Conservation (phyloP, 2,888 invertebrate species). For the Drosophila kambysellisi region DNA sequence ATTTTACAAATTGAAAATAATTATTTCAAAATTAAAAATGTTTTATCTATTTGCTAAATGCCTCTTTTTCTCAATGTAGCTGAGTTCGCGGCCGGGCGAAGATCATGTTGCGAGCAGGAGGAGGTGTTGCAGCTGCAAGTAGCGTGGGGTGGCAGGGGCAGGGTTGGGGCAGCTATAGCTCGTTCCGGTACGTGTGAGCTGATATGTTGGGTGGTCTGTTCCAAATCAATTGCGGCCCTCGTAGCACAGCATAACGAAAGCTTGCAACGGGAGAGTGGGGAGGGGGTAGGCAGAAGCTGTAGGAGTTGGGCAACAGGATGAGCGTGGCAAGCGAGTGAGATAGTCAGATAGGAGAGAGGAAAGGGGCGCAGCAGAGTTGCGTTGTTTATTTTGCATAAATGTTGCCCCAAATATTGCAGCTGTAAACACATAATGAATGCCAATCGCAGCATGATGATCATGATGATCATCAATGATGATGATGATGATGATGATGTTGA, state of each 20-base stretch:
- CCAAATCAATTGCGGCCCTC: slow-evolving; percentile 77
- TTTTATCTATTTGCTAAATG: background rate
- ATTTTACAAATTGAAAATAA: background rate
- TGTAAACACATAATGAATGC: slow-evolving; percentile 74
- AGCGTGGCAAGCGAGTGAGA: background rate
- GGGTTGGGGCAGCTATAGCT: slow-evolving; percentile 8
- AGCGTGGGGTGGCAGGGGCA: background rate
- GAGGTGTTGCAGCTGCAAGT: slow-evolving; percentile 2
- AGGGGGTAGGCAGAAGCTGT: background rate
- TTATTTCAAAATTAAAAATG: background rate
- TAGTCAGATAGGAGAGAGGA: background rate
- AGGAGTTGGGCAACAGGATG: slow-evolving; percentile 1
- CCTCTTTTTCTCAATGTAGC: slow-evolving; percentile 42
- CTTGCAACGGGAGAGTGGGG: background rate
- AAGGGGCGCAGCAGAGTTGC: slow-evolving; percentile 2
- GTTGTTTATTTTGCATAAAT: slow-evolving; percentile 81
- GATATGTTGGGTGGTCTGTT: slow-evolving; percentile 81
- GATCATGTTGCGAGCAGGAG: slow-evolving; percentile 56
- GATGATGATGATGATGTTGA: slow-evolving; percentile 23
- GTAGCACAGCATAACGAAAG: slow-evolving; percentile 53
- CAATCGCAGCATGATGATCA: slow-evolving; percentile 43
- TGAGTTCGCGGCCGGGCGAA: slow-evolving; percentile 37
- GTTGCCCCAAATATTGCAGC: slow-evolving; percentile 82
- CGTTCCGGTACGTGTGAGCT: slow-evolving; percentile 80
- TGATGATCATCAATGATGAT: slow-evolving; percentile 29